Evolutionary conservation across 2,888 invertebrate genomes (phyloP), one percentile per base, ranked within the genome.

Genomic region (Noctua janthe): DNA sequence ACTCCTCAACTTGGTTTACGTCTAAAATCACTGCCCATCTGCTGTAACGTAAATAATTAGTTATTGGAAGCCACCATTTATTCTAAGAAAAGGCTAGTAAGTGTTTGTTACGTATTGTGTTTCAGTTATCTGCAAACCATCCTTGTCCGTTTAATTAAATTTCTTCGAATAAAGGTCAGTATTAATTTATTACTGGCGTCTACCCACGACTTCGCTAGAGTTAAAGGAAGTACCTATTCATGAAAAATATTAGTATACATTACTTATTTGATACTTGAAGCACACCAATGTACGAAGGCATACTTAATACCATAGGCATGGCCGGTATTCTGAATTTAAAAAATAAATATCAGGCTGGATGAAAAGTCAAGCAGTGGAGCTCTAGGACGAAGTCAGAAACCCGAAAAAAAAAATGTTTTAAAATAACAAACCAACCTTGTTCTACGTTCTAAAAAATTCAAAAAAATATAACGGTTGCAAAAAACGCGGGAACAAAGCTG

Each of bases 401-500:
- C 17, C 47, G 20, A 62, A 59, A 17, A 2, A 35, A 47, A 47
- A 73, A 47, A 54, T 20, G 15, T 8, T 20, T 20, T 56, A 7
- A 71, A 84, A 66, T 56, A 74, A 47, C 35, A 51, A 75, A 67
- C 47, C 66, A 66, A 47, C 67, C 73, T 64, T 39, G 72, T 64
- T 64, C 54, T 70, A 29, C 71, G 77, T 84, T 84, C 75, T 71
- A 70, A 88, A 39, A 84, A 76, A 80, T 78, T 56, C 35, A 86
- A 89, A 87, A 88, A 88, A 85, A 85, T 75, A 82, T 81, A 80
- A 76, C 82, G 64, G 76, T 82, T 79, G 82, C 67, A 88, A 89
- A 90, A 91, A 89, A 88, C 81, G 87, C 79, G 85, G 86, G 89
- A 89, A 92, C 92, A 93, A 92, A 91, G 91, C 88, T 89, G 83